Conservation (phyloP, 1,140 invertebrate genomes). For the Sinella curviseta region DNA sequence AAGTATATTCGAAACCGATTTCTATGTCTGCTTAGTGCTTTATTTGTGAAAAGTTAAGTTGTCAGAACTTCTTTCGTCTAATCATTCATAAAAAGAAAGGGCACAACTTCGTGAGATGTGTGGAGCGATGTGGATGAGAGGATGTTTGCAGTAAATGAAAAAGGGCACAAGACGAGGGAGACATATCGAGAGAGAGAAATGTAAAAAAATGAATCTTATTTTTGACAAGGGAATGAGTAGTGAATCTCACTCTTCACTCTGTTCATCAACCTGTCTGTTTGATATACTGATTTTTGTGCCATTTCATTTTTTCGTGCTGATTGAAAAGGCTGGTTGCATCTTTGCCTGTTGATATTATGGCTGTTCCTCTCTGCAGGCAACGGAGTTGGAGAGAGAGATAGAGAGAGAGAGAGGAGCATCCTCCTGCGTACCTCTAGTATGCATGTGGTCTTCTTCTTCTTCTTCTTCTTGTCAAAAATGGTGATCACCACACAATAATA, state of each 20-base stretch:
- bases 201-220: neutral
- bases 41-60: neutral
- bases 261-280: too few relatives aligned
- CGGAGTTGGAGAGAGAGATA: too few relatives aligned
- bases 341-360: too few relatives aligned
- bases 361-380: neutral
- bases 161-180: too few relatives aligned
- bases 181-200: neutral
- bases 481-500: constrained; percentile 6
- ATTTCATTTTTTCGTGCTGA: neutral
- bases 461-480: neutral
- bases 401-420: too few relatives aligned
- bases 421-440: too few relatives aligned
- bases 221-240: neutral
- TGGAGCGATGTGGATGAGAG: too few relatives aligned
- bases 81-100: neutral
- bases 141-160: too few relatives aligned
- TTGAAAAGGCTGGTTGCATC: too few relatives aligned
- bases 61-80: neutral
- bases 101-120: too few relatives aligned
- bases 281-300: neutral
- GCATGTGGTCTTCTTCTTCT: too few relatives aligned
- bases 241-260: neutral
- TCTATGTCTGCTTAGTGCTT: neutral
- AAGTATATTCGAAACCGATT: neutral